Evolutionary conservation across 2,797 vertebrate species (phyloP).

Genomic region (Benthosema pterotum): DNA sequence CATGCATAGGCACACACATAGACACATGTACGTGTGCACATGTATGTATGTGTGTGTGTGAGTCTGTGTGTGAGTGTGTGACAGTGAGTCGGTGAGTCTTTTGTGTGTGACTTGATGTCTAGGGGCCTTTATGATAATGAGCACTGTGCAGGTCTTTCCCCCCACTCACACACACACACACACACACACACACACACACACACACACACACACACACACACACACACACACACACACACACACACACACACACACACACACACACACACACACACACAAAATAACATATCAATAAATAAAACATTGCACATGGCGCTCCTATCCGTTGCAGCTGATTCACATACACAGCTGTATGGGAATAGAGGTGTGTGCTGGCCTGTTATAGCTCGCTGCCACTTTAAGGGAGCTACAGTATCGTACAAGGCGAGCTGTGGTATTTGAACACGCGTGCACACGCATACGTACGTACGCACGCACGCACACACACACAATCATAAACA

Average conservation of each 20-base stretch:
- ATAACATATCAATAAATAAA: conserved; percentile 86
- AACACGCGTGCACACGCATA: not conserved
- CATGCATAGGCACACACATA: too few species aligned
- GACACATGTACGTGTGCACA: conserved; percentile 21
- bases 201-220: too few species aligned
- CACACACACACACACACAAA: too few species aligned
- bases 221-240: too few species aligned
- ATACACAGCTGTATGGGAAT: conserved; percentile 3
- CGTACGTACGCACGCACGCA: conserved; percentile 5
- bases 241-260: too few species aligned
- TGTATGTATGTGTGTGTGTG: conserved; percentile 20
- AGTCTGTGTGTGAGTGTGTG: conserved; percentile 18
- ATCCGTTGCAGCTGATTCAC: conserved; percentile 62
- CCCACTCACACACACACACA: too few species aligned
- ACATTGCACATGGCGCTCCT: conserved; percentile 76
- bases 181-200: too few species aligned
- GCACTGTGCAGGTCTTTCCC: conserved; percentile 73
- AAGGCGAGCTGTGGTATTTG: conserved; percentile 57
- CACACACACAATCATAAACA: conserved; percentile 72
- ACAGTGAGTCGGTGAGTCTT: conserved; percentile 54
- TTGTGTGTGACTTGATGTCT: conserved; percentile 78
- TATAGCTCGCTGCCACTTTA: conserved; percentile 69
- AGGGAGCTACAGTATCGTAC: conserved; percentile 42
- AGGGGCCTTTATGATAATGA: conserved; percentile 87
- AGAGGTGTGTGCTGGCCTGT: conserved; percentile 36